Percentiles rank a stretch among this genome's conserved stretches.
phyloP scores from a whole-genome alignment of 2,888 invertebrate species.

The Agrotis clavis region DNA sequence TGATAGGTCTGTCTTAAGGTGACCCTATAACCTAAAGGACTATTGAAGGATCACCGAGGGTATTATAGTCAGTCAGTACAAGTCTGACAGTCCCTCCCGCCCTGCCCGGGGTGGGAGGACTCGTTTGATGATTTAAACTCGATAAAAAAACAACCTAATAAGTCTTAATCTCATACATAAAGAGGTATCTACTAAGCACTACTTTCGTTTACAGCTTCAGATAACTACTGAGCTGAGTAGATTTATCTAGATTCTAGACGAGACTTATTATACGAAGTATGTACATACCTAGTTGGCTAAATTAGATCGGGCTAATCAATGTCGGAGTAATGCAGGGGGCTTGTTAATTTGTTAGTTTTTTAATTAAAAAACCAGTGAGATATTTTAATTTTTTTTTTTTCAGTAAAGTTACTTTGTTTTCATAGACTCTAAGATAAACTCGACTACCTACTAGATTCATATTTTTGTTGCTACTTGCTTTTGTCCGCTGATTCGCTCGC shows the following conservation, averaged over 20 bases:
- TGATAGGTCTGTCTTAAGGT: too few relatives aligned
- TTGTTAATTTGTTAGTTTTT: not conserved
- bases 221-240: conserved; percentile 16
- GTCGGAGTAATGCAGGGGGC: conserved; percentile 4
- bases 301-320: conserved; percentile 36
- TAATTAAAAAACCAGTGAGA: not conserved
- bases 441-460: not conserved
- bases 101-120: too few relatives aligned
- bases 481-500: too few relatives aligned
- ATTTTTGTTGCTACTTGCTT: too few relatives aligned
- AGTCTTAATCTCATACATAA: conserved; percentile 18
- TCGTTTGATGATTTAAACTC: too few relatives aligned
- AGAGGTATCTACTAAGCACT: conserved; percentile 5
- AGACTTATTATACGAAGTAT: conserved; percentile 27
- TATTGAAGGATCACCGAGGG: too few relatives aligned
- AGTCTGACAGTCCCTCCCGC: too few relatives aligned
- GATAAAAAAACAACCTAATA: not conserved
- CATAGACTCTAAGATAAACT: not conserved
- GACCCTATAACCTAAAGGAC: too few relatives aligned
- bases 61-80: too few relatives aligned
- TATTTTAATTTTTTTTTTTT: not conserved
- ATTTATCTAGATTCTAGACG: conserved; percentile 26
- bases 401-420: not conserved
- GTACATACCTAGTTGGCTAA: conserved; percentile 17
- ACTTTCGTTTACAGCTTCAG: conserved; percentile 36